Evolutionary conservation across 2,797 vertebrate genomes (phyloP).

Genomic region (Sebastes itinus): DNA sequence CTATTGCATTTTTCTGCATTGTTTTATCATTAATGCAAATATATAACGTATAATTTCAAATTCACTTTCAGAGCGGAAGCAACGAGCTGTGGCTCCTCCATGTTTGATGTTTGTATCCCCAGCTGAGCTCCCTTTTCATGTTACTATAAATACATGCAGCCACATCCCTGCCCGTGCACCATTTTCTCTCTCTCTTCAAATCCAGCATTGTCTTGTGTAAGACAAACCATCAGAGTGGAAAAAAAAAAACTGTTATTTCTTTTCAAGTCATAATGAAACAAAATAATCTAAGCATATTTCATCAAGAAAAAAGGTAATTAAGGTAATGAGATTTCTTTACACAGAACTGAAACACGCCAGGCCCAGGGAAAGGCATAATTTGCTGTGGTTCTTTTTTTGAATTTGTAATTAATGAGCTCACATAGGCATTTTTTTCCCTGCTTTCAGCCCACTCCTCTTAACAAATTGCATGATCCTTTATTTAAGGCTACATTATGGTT

Average conservation of each 20-base stretch:
- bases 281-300: slow-evolving; percentile 69
- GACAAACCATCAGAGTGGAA: slow-evolving; percentile 37
- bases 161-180: slow-evolving; percentile 5
- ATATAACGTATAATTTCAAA: neutral
- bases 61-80: neutral
- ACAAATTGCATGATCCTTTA: neutral
- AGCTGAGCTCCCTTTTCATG: slow-evolving; percentile 24
- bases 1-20: neutral
- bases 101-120: slow-evolving; percentile 46
- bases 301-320: slow-evolving; percentile 69
- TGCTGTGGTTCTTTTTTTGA: slow-evolving; percentile 18
- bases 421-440: neutral
- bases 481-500: neutral
- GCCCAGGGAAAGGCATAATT: slow-evolving; percentile 32
- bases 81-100: slow-evolving; percentile 10
- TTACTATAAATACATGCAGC: slow-evolving; percentile 49
- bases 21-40: slow-evolving; percentile 8
- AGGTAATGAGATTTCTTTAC: slow-evolving; percentile 66
- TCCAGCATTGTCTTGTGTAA: slow-evolving; percentile 10
- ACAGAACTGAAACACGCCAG: slow-evolving; percentile 16
- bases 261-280: slow-evolving; percentile 57
- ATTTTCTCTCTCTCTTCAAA: slow-evolving; percentile 32
- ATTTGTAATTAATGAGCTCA: slow-evolving; percentile 62
- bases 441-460: neutral
- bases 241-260: slow-evolving; percentile 8